phyloP scores from a whole-genome alignment of 2,113 vertebrate genomes.

The Copsychus sechellarum region DNA sequence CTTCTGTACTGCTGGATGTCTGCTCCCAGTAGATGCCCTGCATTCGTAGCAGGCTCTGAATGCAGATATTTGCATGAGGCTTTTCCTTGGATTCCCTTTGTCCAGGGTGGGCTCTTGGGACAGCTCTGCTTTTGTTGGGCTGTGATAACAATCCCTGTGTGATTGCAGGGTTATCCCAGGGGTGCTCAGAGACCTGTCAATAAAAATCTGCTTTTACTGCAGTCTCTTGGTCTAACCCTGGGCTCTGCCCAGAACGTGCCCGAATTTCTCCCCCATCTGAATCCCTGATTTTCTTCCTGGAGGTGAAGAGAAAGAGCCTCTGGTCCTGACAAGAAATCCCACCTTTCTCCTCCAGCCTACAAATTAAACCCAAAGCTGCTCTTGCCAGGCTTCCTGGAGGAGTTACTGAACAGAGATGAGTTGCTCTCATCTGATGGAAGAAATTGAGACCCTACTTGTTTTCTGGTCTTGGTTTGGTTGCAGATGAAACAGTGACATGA shows the following conservation, averaged over 20 bases:
- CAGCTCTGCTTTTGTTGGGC: background rate
- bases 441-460: background rate
- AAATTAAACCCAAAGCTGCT: background rate
- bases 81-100: background rate
- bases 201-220: background rate
- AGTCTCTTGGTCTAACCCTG: background rate
- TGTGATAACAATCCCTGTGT: background rate
- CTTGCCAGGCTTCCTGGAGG: background rate
- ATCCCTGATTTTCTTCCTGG: background rate
- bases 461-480: background rate
- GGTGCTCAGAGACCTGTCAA: background rate
- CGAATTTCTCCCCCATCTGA: background rate
- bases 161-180: background rate
- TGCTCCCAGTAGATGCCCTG: background rate
- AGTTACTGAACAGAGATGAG: background rate
- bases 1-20: background rate
- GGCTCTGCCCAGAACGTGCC: background rate
- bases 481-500: background rate
- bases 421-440: background rate
- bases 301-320: background rate
- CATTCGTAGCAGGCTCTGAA: background rate
- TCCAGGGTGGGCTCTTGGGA: background rate
- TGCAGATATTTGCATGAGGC: background rate
- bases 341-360: background rate
- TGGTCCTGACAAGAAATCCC: background rate